Evolutionary conservation across 2,888 invertebrate species (phyloP).

Genomic region (Campaea margaritaria): DNA sequence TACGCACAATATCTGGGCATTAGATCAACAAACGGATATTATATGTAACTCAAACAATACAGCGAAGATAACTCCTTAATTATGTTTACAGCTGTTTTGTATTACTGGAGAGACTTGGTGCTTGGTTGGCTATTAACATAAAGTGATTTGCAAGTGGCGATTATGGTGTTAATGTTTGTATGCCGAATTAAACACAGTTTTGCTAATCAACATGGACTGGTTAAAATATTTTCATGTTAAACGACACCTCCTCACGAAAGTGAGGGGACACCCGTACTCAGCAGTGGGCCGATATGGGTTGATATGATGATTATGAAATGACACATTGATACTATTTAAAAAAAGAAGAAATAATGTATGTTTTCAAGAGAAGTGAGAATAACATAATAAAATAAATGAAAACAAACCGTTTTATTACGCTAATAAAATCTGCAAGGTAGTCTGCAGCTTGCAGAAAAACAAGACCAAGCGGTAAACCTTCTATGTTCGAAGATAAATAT

Average conservation of each 20-base stretch:
- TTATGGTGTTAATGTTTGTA: constrained; percentile 17
- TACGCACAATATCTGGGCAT: constrained; percentile 27
- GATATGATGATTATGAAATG: too few species aligned
- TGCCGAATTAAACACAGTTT: constrained; percentile 4
- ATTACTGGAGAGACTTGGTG: constrained; percentile 8
- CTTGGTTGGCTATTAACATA: constrained; percentile 11
- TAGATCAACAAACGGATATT: constrained; percentile 25
- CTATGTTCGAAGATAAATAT: constrained; percentile 5
- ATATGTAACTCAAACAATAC: constrained; percentile 25
- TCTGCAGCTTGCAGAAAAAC: background rate
- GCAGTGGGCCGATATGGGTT: too few species aligned
- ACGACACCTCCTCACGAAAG: too few species aligned
- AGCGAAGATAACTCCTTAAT: constrained; percentile 23
- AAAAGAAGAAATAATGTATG: too few species aligned
- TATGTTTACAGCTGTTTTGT: constrained; percentile 27
- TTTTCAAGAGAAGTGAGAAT: too few species aligned
- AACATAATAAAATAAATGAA: too few species aligned
- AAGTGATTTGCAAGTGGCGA: constrained; percentile 19
- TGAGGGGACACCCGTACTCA: too few species aligned
- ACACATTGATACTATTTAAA: too few species aligned
- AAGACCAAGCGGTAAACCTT: background rate
- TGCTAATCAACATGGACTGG: constrained; percentile 3
- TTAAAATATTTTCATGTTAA: background rate
- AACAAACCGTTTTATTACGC: too few species aligned
- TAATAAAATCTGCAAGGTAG: background rate